phyloP scores from a whole-genome alignment of 2,797 vertebrate species.

The Hypotaenidia philippensis region DNA sequence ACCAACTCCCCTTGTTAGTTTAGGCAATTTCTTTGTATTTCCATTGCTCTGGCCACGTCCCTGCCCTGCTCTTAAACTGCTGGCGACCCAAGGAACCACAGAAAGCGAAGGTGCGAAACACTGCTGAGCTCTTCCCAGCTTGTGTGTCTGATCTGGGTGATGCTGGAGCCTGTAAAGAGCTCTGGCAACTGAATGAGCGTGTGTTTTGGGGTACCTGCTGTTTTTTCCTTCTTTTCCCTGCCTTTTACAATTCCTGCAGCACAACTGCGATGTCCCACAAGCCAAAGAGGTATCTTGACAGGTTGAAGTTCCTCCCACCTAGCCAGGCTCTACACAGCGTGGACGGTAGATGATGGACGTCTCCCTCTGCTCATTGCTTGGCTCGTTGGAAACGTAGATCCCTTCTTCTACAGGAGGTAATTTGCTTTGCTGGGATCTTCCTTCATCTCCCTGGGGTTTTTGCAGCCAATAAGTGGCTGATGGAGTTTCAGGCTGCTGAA shows the following conservation, averaged over 20 bases:
- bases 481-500: background rate
- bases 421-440: background rate
- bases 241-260: background rate
- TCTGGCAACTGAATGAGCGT: background rate
- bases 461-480: background rate
- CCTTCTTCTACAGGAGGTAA: background rate
- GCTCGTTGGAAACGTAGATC: background rate
- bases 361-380: background rate
- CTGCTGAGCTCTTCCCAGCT: background rate
- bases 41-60: fast-evolving
- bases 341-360: background rate
- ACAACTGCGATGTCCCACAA: background rate
- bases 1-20: too few species aligned
- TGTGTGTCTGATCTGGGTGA: background rate
- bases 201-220: background rate
- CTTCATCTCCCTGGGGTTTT: background rate
- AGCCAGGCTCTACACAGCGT: background rate
- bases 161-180: too few species aligned
- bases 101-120: too few species aligned
- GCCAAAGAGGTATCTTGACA: background rate
- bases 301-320: background rate
- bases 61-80: background rate
- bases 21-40: background rate
- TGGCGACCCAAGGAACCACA: background rate
- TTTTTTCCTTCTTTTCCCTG: too few species aligned